A percentile compares a stretch with the other conserved stretches of the same genome.
These are phyloP conservation scores for Parnassius smintheus DNA, from an alignment of 2,888 invertebrate genomes.

Conservation along the genomic window DNA sequence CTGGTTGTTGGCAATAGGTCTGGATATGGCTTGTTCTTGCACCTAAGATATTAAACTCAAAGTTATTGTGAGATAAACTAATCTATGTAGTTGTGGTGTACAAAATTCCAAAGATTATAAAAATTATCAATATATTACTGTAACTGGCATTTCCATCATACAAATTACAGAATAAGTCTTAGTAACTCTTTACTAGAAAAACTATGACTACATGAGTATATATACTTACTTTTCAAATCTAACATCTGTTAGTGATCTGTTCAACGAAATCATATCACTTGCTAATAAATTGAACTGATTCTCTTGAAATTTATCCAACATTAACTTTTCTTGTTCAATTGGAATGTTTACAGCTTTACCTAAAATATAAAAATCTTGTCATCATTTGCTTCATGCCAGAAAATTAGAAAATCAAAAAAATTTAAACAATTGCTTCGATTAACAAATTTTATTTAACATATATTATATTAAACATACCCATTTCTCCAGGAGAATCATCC, in stretches of 20 bases:
- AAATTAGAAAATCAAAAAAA: background rate
- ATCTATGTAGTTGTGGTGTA: too few relatives aligned
- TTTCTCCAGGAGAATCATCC: constrained; percentile 91
- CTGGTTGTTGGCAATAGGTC: constrained; percentile 93
- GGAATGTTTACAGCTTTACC: constrained; percentile 94
- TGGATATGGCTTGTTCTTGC: constrained; percentile 89
- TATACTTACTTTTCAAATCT: constrained; percentile 91
- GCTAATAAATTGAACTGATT: constrained; percentile 99
- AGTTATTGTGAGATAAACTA: too few relatives aligned
- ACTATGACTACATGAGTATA: background rate
- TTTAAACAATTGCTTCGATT: background rate
- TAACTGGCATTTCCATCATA: too few relatives aligned
- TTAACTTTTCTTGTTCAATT: constrained; percentile 90
- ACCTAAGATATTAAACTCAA: constrained; percentile 68
- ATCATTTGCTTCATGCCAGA: background rate
- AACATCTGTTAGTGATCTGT: constrained; percentile 96
- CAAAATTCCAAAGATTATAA: too few relatives aligned
- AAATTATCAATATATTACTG: too few relatives aligned
- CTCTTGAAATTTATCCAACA: constrained; percentile 97
- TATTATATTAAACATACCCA: constrained; percentile 79
- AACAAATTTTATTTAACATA: too few relatives aligned
- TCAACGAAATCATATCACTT: constrained; percentile 98
- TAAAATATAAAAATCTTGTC: constrained; percentile 32
- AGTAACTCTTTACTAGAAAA: too few relatives aligned
- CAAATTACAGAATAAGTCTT: too few relatives aligned